Conservation (phyloP, 2,888 invertebrate genomes). For the Panzeria rudis region DNA sequence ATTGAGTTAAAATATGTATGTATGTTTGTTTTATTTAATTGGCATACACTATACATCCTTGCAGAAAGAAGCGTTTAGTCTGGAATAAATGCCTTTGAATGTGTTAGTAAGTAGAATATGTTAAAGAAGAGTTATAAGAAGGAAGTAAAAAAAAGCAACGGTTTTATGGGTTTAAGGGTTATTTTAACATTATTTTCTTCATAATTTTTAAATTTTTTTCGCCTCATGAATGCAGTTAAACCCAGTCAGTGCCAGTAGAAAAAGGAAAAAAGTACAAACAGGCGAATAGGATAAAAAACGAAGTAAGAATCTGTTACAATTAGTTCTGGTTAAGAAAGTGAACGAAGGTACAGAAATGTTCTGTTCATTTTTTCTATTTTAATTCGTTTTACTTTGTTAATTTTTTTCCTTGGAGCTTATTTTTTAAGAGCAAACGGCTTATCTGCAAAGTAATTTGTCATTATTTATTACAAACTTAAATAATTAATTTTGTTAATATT, state of each 20-base stretch:
- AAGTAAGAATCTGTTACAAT: constrained; percentile 80
- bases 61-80: background rate
- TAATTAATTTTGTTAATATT: constrained; percentile 65
- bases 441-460: constrained; percentile 82
- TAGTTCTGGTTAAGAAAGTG: constrained; percentile 78
- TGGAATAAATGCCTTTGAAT: background rate
- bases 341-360: constrained; percentile 62
- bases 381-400: constrained; percentile 32
- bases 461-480: constrained; percentile 77
- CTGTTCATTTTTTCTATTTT: constrained; percentile 62
- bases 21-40: constrained; percentile 50
- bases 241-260: constrained; percentile 37
- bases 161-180: constrained; percentile 64
- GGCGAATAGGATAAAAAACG: constrained; percentile 28
- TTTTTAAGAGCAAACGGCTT: constrained; percentile 69
- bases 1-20: constrained; percentile 31
- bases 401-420: constrained; percentile 13
- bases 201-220: constrained; percentile 67
- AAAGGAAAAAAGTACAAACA: constrained; percentile 18
- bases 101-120: constrained; percentile 1
- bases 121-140: constrained; percentile 26
- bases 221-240: constrained; percentile 74
- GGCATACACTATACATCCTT: constrained; percentile 25
- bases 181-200: constrained; percentile 65
- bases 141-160: constrained; percentile 31